Conservation (phyloP, 2,797 vertebrate genomes). For the Gymnodraco acuticeps region DNA sequence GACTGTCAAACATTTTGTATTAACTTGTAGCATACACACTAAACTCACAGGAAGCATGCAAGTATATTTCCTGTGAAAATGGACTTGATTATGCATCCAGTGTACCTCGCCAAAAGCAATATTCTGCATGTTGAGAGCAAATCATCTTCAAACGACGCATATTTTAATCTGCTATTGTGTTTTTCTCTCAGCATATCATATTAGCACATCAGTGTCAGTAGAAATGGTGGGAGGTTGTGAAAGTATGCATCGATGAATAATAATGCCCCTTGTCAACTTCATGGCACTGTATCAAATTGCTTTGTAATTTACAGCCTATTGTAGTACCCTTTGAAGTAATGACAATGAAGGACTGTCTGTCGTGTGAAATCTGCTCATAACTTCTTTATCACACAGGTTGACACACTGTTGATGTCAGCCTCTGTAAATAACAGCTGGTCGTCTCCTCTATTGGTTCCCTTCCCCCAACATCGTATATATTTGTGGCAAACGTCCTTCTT, state of each 20-base stretch:
- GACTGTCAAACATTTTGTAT: slow-evolving; percentile 2
- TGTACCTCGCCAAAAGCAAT: background rate
- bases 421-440: slow-evolving; percentile 39
- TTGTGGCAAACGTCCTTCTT: slow-evolving; percentile 52
- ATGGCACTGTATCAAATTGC: slow-evolving; percentile 46
- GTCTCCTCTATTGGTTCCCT: slow-evolving; percentile 28
- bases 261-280: slow-evolving; percentile 55
- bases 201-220: slow-evolving; percentile 60
- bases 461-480: slow-evolving; percentile 46
- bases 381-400: slow-evolving; percentile 30
- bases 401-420: slow-evolving; percentile 22
- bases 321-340: slow-evolving; percentile 45
- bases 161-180: slow-evolving; percentile 19
- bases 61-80: slow-evolving; percentile 4
- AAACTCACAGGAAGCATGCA: background rate
- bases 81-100: background rate
- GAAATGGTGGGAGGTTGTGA: slow-evolving; percentile 46
- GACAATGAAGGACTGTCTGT: slow-evolving; percentile 51
- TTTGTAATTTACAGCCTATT: slow-evolving; percentile 61
- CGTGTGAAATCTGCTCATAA: slow-evolving; percentile 50
- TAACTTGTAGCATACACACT: background rate
- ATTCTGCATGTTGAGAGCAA: slow-evolving; percentile 11
- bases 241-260: slow-evolving; percentile 61
- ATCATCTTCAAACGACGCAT: slow-evolving; percentile 19
- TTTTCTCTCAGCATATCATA: slow-evolving; percentile 33